Percentiles rank a stretch among this genome's conserved stretches.
These are phyloP conservation scores for Molossus molossus DNA, from an alignment of 2,797 vertebrate genomes.

Conservation along the genomic window DNA sequence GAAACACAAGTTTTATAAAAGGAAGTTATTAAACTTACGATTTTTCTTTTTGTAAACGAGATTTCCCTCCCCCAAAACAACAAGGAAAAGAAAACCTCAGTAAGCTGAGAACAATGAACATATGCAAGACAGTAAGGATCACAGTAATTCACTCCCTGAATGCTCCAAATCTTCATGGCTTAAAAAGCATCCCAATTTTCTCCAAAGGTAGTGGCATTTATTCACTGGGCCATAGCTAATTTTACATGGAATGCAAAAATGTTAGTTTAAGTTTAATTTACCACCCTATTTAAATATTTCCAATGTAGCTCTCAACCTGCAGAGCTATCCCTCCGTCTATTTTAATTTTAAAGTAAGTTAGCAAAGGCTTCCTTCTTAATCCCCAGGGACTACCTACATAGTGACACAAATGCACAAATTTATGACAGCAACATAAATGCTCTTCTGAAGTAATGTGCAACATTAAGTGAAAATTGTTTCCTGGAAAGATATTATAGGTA, in stretches of 20 bases:
- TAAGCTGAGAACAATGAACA: slow-evolving; percentile 88
- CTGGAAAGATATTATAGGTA: slow-evolving; percentile 92
- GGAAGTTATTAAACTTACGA: slow-evolving; percentile 70
- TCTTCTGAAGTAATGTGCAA: slow-evolving; percentile 90
- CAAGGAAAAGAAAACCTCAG: slow-evolving; percentile 79
- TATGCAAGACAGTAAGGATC: slow-evolving; percentile 88
- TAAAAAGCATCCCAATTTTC: slow-evolving; percentile 92
- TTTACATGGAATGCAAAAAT: slow-evolving; percentile 91
- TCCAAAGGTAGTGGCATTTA: slow-evolving; percentile 89
- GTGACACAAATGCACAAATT: slow-evolving; percentile 90
- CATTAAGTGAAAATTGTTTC: slow-evolving; percentile 92
- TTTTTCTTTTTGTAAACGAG: slow-evolving; percentile 75
- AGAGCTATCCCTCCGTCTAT: slow-evolving; percentile 90
- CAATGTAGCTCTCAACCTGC: slow-evolving; percentile 89
- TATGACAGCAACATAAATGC: slow-evolving; percentile 91
- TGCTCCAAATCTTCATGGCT: slow-evolving; percentile 90
- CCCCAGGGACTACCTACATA: slow-evolving; percentile 90
- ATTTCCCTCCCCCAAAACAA: slow-evolving; percentile 8
- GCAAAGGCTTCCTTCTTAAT: slow-evolving; percentile 91
- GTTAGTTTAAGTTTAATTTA: slow-evolving; percentile 91
- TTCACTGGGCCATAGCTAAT: slow-evolving; percentile 91
- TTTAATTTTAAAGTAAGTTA: slow-evolving; percentile 94
- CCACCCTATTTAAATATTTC: slow-evolving; percentile 88
- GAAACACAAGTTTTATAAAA: slow-evolving; percentile 71
- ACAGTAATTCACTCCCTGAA: slow-evolving; percentile 88